phyloP scores from a whole-genome alignment of 1,140 invertebrate species.

The Capitella teleta region DNA sequence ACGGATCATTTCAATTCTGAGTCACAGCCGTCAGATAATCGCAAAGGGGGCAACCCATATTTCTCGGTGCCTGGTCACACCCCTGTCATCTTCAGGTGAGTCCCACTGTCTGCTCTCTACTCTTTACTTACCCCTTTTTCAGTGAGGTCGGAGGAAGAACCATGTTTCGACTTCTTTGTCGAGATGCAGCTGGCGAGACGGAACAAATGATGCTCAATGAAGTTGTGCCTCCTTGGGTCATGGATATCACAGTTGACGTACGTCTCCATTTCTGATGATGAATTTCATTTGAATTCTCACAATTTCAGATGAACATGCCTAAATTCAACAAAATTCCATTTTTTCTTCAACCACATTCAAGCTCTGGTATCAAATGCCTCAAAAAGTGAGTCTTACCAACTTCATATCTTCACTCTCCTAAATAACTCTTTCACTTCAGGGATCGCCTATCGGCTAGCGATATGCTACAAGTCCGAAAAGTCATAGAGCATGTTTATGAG shows the following conservation, averaged over 20 bases:
- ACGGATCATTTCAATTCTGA: background rate
- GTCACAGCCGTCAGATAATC: background rate
- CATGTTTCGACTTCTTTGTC: constrained; percentile 74
- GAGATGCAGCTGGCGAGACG: constrained; percentile 89
- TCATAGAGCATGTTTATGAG: constrained; percentile 98
- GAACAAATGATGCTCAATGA: constrained; percentile 86
- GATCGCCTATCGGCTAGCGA: constrained; percentile 96
- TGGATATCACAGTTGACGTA: constrained; percentile 78
- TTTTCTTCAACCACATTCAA: constrained; percentile 82
- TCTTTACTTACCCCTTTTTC: constrained; percentile 14
- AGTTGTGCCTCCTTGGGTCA: constrained; percentile 90
- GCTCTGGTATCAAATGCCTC: no score
- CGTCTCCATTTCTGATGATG: background rate
- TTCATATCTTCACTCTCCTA: no score
- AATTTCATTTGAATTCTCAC: background rate
- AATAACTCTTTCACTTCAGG: no score
- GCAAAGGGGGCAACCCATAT: constrained; percentile 58
- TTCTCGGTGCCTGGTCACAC: constrained; percentile 90
- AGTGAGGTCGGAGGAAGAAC: constrained; percentile 92
- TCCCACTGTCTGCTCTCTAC: no score
- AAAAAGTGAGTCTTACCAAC: no score
- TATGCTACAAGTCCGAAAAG: constrained; percentile 96
- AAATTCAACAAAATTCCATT: constrained; percentile 98
- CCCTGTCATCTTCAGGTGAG: constrained; percentile 86
- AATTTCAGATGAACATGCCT: constrained; percentile 66